These are phyloP conservation scores for Homarus americanus DNA, from an alignment of 1,140 invertebrate species.

Conservation along the genomic window DNA sequence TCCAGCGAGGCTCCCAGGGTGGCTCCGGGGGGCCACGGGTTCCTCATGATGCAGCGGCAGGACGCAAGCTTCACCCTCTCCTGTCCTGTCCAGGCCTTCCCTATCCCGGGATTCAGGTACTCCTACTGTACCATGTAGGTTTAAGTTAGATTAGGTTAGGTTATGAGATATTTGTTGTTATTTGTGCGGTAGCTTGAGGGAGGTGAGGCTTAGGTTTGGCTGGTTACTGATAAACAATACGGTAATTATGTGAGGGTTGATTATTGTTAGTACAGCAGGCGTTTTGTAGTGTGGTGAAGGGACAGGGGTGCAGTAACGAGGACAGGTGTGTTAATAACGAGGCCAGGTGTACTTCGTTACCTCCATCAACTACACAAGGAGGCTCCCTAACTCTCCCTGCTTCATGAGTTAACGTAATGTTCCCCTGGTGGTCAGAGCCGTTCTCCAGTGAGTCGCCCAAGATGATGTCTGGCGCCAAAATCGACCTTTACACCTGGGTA, in stretches of 20 bases:
- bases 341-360: no score
- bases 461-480: slow-evolving; percentile 57
- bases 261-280: no score
- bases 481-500: slow-evolving; percentile 50
- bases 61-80: slow-evolving; percentile 39
- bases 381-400: no score
- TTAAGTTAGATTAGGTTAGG: neutral
- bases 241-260: neutral
- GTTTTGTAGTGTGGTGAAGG: no score
- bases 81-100: slow-evolving; percentile 77
- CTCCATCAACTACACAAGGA: no score
- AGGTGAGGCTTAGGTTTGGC: neutral
- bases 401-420: no score
- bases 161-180: no score
- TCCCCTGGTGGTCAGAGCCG: slow-evolving; percentile 55
- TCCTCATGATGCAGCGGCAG: slow-evolving; percentile 35
- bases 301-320: no score
- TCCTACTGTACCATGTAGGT: neutral
- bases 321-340: no score
- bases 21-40: slow-evolving; percentile 33
- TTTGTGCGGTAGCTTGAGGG: neutral
- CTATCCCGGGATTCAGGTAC: slow-evolving; percentile 76
- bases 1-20: slow-evolving; percentile 50
- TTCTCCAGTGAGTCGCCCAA: slow-evolving; percentile 72
- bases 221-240: neutral